These are phyloP conservation scores for Sakesphorus luctuosus DNA, from an alignment of 2,113 vertebrate species.

Conservation along the genomic window DNA sequence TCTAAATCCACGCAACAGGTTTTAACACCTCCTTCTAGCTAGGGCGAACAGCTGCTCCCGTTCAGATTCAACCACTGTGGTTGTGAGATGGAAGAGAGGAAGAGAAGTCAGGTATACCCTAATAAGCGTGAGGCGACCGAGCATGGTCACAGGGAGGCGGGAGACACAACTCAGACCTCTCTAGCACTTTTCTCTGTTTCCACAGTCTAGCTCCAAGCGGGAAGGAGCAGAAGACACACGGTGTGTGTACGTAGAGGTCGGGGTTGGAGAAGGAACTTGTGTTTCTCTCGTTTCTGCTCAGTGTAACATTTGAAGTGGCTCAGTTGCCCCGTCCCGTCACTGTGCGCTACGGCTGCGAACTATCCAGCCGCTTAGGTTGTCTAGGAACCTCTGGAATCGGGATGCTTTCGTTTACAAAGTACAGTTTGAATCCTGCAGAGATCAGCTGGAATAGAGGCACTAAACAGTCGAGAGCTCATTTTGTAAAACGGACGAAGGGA, in stretches of 20 bases:
- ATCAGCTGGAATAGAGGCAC: neutral
- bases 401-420: slow-evolving; percentile 5
- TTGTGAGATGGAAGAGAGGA: slow-evolving; percentile 7
- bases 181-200: neutral
- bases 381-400: neutral
- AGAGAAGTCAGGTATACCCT: slow-evolving; percentile 18
- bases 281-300: neutral
- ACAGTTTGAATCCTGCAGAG: neutral
- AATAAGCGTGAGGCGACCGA: neutral
- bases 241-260: neutral
- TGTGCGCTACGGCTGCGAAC: neutral
- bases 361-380: neutral
- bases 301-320: neutral
- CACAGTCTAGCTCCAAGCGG: neutral
- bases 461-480: neutral
- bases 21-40: slow-evolving; percentile 12
- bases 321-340: neutral
- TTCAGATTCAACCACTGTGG: neutral
- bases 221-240: neutral
- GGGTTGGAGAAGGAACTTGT: neutral
- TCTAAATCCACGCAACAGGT: slow-evolving; percentile 40
- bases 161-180: neutral
- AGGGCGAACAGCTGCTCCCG: neutral
- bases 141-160: neutral
- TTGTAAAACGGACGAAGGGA: neutral